Evolutionary conservation across 2,113 vertebrate genomes (phyloP).

Genomic region (Tachysurus vachellii): DNA sequence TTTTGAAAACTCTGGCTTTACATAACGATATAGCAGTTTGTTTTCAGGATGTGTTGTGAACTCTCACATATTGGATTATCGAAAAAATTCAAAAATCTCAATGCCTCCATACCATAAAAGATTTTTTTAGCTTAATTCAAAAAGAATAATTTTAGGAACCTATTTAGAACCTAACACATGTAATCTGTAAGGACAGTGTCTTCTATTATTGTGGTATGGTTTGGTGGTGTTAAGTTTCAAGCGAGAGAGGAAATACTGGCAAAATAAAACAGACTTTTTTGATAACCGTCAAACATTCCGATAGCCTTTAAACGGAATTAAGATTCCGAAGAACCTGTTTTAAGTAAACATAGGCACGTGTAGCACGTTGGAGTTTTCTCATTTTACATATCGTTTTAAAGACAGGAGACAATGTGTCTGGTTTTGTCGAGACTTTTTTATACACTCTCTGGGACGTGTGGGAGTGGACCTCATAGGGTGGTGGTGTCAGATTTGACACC

Average conservation of each 20-base stretch:
- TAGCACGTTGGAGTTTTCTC: neutral
- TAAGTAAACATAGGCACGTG: neutral
- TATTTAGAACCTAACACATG: neutral
- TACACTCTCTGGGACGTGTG: conserved; percentile 12
- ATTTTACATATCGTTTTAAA: neutral
- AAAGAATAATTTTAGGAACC: neutral
- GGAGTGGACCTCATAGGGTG: conserved; percentile 20
- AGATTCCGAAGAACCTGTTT: conserved; percentile 13
- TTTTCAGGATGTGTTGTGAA: neutral
- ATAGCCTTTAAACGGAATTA: neutral
- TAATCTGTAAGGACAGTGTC: neutral
- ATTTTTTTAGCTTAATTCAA: neutral
- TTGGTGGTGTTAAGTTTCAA: neutral
- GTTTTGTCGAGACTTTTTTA: neutral
- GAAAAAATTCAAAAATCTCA: neutral
- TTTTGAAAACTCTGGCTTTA: neutral
- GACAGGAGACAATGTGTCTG: neutral
- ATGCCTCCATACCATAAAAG: neutral
- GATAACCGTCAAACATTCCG: conserved; percentile 21
- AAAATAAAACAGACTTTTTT: neutral
- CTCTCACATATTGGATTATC: neutral
- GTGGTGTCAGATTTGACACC: conserved; percentile 41
- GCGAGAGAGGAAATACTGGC: neutral
- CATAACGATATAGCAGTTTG: neutral
- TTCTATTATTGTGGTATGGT: neutral